phyloP scores from a whole-genome alignment of 2,113 vertebrate species.

The Percopsis transmontana region DNA sequence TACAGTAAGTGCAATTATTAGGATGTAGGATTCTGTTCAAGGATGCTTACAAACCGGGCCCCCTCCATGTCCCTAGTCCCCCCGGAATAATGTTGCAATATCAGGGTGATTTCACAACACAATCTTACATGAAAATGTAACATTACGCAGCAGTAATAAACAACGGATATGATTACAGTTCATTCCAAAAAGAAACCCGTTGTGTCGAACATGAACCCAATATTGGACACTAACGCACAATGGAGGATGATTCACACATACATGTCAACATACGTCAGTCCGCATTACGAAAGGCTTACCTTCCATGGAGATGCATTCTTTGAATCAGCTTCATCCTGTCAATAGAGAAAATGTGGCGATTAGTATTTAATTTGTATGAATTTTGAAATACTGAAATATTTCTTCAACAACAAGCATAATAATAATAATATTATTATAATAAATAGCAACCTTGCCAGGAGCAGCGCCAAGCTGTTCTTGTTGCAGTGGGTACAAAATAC shows the following conservation, averaged over 20 bases:
- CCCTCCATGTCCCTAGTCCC: too few species aligned
- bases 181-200: slow-evolving; percentile 8
- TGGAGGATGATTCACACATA: background rate
- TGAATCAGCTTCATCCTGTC: slow-evolving; percentile 90
- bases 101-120: too few species aligned
- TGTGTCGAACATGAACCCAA: slow-evolving; percentile 19
- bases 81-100: too few species aligned
- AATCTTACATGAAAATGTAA: slow-evolving; percentile 11
- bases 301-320: slow-evolving; percentile 97
- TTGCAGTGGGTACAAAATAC: slow-evolving; percentile 51
- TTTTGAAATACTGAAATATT: background rate
- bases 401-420: background rate
- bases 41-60: too few species aligned
- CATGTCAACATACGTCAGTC: background rate
- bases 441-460: slow-evolving; percentile 79
- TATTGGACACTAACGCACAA: slow-evolving; percentile 32
- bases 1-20: too few species aligned
- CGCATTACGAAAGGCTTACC: slow-evolving; percentile 73
- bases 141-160: background rate
- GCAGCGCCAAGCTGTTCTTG: slow-evolving; percentile 81
- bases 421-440: background rate
- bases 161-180: too few species aligned
- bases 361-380: background rate
- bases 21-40: too few species aligned
- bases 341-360: background rate